Percentiles rank a stretch among this genome's conserved stretches.
Conservation (phyloP, 2,113 vertebrate genomes). For the Panthera leo region DNA sequence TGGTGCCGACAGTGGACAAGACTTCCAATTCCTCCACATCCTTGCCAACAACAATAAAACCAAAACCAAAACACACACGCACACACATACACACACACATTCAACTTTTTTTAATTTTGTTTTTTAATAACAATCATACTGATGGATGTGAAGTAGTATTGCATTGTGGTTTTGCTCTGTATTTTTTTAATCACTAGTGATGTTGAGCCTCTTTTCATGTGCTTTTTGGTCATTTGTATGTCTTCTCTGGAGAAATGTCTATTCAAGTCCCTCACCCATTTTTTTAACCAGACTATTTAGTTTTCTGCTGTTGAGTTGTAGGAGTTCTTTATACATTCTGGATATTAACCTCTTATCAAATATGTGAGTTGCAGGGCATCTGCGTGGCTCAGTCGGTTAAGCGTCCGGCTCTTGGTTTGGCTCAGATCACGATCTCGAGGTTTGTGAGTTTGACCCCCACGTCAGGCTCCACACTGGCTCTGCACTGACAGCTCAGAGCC, state of each 20-base stretch:
- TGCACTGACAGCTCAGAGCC: too few species aligned
- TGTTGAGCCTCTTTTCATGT: neutral
- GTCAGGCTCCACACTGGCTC: too few species aligned
- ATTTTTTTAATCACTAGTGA: neutral
- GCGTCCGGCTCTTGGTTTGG: too few species aligned
- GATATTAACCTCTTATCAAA: neutral
- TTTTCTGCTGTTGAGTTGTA: neutral
- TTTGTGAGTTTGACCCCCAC: too few species aligned
- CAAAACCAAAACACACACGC: too few species aligned
- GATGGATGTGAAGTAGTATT: neutral
- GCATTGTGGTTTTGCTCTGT: neutral
- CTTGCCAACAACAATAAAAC: neutral
- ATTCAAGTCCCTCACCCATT: neutral
- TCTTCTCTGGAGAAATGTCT: neutral
- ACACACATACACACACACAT: too few species aligned
- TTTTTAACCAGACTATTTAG: neutral
- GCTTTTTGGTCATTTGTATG: neutral
- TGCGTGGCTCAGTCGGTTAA: too few species aligned
- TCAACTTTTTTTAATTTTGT: too few species aligned
- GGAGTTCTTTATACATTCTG: neutral
- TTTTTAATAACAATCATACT: neutral
- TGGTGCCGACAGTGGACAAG: neutral
- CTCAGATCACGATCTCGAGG: too few species aligned
- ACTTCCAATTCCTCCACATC: neutral
- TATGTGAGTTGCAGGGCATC: neutral